These are phyloP conservation scores for Paradoxurus hermaphroditus DNA, from an alignment of 2,113 vertebrate genomes.

Conservation along the genomic window DNA sequence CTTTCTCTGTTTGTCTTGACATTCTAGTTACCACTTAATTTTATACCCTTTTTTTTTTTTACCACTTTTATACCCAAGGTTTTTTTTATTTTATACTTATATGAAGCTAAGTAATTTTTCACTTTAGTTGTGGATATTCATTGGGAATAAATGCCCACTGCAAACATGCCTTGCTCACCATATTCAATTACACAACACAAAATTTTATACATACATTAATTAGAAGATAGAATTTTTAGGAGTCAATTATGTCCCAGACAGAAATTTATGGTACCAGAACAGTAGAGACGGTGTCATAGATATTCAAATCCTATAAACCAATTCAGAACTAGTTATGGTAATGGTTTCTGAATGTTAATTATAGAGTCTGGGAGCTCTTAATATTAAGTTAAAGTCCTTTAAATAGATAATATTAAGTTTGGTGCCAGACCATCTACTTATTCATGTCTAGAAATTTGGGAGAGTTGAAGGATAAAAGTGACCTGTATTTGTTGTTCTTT, in stretches of 20 bases:
- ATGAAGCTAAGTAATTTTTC: neutral
- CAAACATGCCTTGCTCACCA: neutral
- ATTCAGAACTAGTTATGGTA: constrained; percentile 70
- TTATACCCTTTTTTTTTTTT: neutral
- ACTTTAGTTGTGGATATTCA: neutral
- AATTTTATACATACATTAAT: constrained; percentile 30
- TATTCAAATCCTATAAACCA: constrained; percentile 63
- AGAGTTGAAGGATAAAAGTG: neutral
- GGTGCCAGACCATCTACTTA: constrained; percentile 56
- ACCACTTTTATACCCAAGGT: neutral
- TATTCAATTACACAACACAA: neutral
- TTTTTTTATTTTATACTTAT: neutral
- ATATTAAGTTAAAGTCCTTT: constrained; percentile 67
- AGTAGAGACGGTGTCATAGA: constrained; percentile 51
- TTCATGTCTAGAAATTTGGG: constrained; percentile 43
- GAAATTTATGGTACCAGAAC: constrained; percentile 60
- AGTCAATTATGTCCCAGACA: constrained; percentile 63
- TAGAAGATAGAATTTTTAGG: constrained; percentile 23
- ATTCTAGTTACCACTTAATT: neutral
- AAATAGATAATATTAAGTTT: constrained; percentile 64
- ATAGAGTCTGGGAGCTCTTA: constrained; percentile 47
- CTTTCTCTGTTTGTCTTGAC: neutral
- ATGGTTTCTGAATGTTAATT: constrained; percentile 72
- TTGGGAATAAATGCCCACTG: neutral
- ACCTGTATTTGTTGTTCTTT: neutral